Base-by-base conservation (phyloP, 2,113 vertebrate genomes). In the Lasiurus cinereus region DNA sequence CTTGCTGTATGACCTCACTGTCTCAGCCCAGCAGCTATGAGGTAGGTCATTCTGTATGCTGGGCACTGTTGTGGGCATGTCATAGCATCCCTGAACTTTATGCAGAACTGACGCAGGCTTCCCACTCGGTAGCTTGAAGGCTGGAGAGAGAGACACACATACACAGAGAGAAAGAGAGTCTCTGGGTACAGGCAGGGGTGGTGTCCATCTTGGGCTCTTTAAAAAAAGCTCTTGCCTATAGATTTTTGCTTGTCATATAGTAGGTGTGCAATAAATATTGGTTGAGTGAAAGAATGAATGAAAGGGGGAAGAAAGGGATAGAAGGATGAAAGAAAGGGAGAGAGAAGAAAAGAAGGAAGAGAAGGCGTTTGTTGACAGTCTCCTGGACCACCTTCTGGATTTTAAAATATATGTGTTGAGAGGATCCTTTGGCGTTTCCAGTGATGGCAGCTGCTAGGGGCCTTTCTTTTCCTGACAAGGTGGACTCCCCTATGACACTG, bases 401-500 rank as follows among this genome's bases (percentile, higher is more conserved):
- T 29, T n/a, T 50, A 39, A n/a, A 59, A 64, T 7, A 43, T 10
- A 15, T 15, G 31, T 66, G 24, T 19, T 36, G 69, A 88, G 64
- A 11, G 46, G 76, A 27, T 3, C 4, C 52, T 83, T 56, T 24
- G 46, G 21, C 19, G 24, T 76, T 95, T 72, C 33, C 1, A 1
- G 29, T 8, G 54, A 9, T 82, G 56, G 31, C 6, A 15, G 1
- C 83, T 46, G 33, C n/a, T 36, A 54, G 85, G 72, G 8, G 18
- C 8, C 5, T 15, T 12, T 18, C 62, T 89, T 46, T 83, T 80
- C 54, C 85, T 31, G 46, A 64, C 24, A 33, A 27, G 48, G 70
- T 3, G 7, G 22, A 3, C 19, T 22, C 8, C 8, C 59, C 56
- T 36, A 48, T 0, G 4, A 59, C 0, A 0, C 69, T 33, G 31